phyloP scores from a whole-genome alignment of 2,888 invertebrate genomes.

The Plusia festucae region DNA sequence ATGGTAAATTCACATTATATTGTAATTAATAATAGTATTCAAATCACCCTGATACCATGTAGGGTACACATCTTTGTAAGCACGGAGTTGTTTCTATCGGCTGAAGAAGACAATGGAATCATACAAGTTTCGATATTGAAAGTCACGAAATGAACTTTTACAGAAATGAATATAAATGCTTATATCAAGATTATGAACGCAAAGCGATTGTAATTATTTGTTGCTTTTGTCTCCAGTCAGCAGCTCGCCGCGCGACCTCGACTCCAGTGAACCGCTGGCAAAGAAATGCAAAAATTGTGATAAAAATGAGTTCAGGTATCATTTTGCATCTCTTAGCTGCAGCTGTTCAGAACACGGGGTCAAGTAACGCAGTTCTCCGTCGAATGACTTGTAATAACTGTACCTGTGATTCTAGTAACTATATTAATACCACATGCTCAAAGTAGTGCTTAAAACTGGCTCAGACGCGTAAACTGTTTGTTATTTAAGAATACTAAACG shows the following conservation, averaged over 20 bases:
- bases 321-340: slow-evolving; percentile 35
- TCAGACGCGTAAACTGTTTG: too few relatives aligned
- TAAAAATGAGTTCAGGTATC: slow-evolving; percentile 68
- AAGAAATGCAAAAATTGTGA: slow-evolving; percentile 73
- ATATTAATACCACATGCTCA: neutral
- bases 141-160: too few relatives aligned
- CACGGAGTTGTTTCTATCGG: too few relatives aligned
- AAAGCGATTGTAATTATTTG: slow-evolving; percentile 56
- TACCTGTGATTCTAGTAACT: neutral
- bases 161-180: too few relatives aligned
- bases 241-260: slow-evolving; percentile 48
- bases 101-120: too few relatives aligned
- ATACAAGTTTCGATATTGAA: too few relatives aligned
- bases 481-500: neutral
- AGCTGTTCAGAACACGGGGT: slow-evolving; percentile 34
- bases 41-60: too few relatives aligned
- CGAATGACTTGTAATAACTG: neutral
- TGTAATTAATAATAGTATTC: too few relatives aligned
- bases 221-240: slow-evolving; percentile 64
- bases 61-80: too few relatives aligned
- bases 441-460: neutral
- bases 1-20: too few relatives aligned
- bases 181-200: too few relatives aligned
- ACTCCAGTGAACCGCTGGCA: slow-evolving; percentile 36
- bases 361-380: slow-evolving; percentile 10